phyloP scores from a whole-genome alignment of 2,888 invertebrate species.

The Amphipoea lucens region DNA sequence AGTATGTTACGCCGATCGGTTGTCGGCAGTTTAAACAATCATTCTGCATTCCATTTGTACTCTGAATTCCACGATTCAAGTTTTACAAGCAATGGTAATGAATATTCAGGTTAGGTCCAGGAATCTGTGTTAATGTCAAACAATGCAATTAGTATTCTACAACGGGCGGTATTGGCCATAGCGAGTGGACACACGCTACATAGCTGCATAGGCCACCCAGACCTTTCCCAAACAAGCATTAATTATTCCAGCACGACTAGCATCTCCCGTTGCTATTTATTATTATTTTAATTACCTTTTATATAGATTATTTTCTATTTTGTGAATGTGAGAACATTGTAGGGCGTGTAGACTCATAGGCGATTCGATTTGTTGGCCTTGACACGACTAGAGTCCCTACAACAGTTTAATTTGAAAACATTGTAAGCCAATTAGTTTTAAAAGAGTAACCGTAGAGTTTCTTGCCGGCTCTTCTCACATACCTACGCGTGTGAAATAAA shows the following conservation, averaged over 20 bases:
- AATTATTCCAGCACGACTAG: not conserved
- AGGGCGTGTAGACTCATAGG: not conserved
- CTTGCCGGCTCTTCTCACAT: not conserved
- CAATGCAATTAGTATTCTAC: conserved; percentile 39
- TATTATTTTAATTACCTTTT: not conserved
- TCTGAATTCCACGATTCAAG: conserved; percentile 29
- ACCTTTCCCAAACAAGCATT: not conserved
- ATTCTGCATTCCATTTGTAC: conserved; percentile 11
- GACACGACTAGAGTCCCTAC: not conserved
- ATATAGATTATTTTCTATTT: not conserved
- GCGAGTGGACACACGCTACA: not conserved
- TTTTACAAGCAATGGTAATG: conserved; percentile 26
- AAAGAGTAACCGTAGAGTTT: not conserved
- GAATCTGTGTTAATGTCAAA: conserved; percentile 40
- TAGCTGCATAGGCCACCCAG: not conserved
- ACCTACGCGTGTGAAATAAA: not conserved
- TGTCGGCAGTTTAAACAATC: not conserved
- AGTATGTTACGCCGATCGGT: not conserved
- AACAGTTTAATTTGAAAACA: not conserved
- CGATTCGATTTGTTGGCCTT: not conserved
- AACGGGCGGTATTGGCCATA: not conserved
- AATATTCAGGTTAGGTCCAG: conserved; percentile 40
- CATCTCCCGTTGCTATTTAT: not conserved
- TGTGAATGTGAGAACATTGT: not conserved
- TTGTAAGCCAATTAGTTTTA: not conserved